Percentiles rank a stretch among this genome's conserved stretches.
Evolutionary conservation across 2,797 vertebrate species (phyloP).

Genomic region (Lagorchestes hirsutus): DNA sequence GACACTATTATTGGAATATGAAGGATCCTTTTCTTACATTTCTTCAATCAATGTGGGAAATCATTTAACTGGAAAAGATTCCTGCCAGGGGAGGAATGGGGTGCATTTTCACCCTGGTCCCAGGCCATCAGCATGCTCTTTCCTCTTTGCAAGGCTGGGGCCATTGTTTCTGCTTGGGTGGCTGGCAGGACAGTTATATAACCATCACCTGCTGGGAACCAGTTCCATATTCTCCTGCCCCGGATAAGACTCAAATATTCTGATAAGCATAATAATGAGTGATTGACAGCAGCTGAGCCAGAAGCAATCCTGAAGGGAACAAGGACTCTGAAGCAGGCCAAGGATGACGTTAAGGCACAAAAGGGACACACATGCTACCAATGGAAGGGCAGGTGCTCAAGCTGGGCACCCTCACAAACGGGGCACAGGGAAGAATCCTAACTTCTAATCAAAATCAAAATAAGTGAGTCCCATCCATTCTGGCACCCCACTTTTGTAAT

Average conservation of each 20-base stretch:
- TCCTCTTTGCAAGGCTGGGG: slow-evolving; percentile 66
- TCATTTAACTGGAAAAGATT: slow-evolving; percentile 33
- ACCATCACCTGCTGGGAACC: slow-evolving; percentile 31
- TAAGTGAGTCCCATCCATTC: background rate
- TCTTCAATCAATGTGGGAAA: slow-evolving; percentile 37
- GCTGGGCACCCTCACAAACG: background rate
- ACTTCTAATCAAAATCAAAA: background rate
- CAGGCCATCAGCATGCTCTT: background rate
- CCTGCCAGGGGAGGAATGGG: background rate
- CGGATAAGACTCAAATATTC: slow-evolving; percentile 62
- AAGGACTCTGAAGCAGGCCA: background rate
- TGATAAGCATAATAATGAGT: slow-evolving; percentile 6
- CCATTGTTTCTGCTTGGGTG: slow-evolving; percentile 33
- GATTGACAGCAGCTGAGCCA: background rate
- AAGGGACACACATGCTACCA: background rate
- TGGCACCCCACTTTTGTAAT: background rate
- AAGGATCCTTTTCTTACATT: slow-evolving; percentile 23
- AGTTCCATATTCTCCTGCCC: slow-evolving; percentile 13
- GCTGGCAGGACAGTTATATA: background rate
- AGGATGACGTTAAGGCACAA: background rate
- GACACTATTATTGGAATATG: background rate
- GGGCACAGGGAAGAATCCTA: background rate
- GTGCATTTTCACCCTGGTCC: slow-evolving; percentile 1
- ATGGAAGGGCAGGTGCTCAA: background rate
- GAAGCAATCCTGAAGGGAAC: background rate